Conservation (phyloP, 2,888 invertebrate genomes). For the Chironomus tentans region DNA sequence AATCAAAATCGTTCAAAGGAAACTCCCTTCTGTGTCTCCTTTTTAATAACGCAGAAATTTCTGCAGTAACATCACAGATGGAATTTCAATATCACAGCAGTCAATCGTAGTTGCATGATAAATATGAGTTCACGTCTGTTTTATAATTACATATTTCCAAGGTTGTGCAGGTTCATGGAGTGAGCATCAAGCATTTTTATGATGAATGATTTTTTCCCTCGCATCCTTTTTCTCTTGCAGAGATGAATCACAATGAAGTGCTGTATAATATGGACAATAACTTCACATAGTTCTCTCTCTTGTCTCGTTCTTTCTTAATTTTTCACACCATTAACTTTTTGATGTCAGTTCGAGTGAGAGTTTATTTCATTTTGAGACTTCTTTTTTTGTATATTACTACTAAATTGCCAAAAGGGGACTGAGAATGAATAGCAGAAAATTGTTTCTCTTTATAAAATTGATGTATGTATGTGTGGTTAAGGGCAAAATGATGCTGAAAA, state of each 20-base stretch:
- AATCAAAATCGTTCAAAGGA: no score
- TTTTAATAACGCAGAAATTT: not conserved
- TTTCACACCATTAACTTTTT: conserved; percentile 24
- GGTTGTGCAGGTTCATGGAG: not conserved
- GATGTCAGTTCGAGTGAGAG: conserved; percentile 4
- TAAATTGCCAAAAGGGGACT: not conserved
- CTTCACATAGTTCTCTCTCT: not conserved
- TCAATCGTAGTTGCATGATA: not conserved
- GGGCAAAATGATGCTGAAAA: not conserved
- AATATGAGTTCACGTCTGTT: not conserved
- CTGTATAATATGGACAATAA: not conserved
- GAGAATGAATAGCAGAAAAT: not conserved
- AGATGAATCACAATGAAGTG: not conserved
- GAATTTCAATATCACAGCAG: not conserved
- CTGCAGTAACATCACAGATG: not conserved
- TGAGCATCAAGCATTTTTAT: not conserved
- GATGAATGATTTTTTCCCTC: not conserved
- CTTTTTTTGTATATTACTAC: not conserved
- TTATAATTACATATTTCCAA: not conserved
- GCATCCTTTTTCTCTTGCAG: not conserved
- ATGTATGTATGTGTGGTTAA: not conserved
- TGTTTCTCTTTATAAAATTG: not conserved
- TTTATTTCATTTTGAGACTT: not conserved
- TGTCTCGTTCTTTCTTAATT: not conserved
- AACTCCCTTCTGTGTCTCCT: no score